Evolutionary conservation across 2,797 vertebrate genomes (phyloP).

Genomic region (Leuciscus waleckii): DNA sequence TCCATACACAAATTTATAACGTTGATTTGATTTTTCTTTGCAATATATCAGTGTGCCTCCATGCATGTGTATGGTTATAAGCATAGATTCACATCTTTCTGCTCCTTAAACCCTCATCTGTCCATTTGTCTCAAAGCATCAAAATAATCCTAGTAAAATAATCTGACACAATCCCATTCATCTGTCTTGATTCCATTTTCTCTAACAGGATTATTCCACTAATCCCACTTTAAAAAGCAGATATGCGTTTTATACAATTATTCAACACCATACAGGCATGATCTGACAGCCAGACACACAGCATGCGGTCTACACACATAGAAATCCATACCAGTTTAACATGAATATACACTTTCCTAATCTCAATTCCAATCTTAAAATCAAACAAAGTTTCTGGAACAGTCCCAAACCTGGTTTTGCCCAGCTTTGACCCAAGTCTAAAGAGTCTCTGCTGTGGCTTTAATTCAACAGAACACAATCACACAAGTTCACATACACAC

Average conservation of each 20-base stretch:
- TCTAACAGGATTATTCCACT: conserved; percentile 52
- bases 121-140: conserved; percentile 20
- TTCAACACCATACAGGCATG: not conserved
- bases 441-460: not conserved
- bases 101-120: not conserved
- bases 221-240: conserved; percentile 45
- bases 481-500: conserved; percentile 21
- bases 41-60: not conserved
- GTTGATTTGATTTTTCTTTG: not conserved
- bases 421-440: conserved; percentile 1
- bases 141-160: conserved; percentile 44
- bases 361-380: conserved; percentile 16
- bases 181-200: conserved; percentile 37
- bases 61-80: conserved; percentile 21
- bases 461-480: conserved; percentile 28
- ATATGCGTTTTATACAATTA: conserved; percentile 25
- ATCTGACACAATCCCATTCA: conserved; percentile 53
- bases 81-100: not conserved
- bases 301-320: not conserved
- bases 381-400: not conserved
- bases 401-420: not conserved
- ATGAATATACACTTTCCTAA: not conserved
- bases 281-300: conserved; percentile 2
- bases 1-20: not conserved
- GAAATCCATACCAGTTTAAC: conserved; percentile 9